Percentiles rank a stretch among this genome's conserved stretches.
phyloP scores from a whole-genome alignment of 2,797 vertebrate genomes.

The Pteropus rufus region DNA sequence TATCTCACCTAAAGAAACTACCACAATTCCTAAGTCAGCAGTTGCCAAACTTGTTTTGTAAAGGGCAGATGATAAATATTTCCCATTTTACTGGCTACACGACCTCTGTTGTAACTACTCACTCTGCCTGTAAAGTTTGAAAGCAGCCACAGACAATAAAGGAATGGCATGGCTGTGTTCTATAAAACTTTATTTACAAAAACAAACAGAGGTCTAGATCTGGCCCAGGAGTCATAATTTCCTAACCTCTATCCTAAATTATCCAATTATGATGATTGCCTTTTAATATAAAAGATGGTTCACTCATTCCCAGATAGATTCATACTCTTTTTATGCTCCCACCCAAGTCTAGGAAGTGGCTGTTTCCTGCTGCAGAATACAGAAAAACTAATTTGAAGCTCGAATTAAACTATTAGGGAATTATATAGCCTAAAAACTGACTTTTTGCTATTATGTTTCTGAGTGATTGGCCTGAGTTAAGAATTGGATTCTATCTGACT shows the following conservation, averaged over 20 bases:
- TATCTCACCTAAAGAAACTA: background rate
- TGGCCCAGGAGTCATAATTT: background rate
- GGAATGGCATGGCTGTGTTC: background rate
- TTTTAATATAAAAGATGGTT: background rate
- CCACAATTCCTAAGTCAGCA: background rate
- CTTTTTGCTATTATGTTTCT: background rate
- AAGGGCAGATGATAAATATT: background rate
- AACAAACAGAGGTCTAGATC: background rate
- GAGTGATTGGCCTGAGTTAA: background rate
- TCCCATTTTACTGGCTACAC: background rate
- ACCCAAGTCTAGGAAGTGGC: background rate
- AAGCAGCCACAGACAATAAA: background rate
- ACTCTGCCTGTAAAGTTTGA: background rate
- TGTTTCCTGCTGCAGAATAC: background rate
- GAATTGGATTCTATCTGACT: background rate
- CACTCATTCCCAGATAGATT: background rate
- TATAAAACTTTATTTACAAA: background rate
- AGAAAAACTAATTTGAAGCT: background rate
- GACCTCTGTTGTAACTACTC: background rate
- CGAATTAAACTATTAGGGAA: background rate
- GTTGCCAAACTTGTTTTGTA: background rate
- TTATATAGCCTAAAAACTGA: background rate
- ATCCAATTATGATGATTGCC: slow-evolving; percentile 2
- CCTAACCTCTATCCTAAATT: background rate
- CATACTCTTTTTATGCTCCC: background rate